Conservation (phyloP, 2,113 vertebrate species). For the Eleginops maclovinus region DNA sequence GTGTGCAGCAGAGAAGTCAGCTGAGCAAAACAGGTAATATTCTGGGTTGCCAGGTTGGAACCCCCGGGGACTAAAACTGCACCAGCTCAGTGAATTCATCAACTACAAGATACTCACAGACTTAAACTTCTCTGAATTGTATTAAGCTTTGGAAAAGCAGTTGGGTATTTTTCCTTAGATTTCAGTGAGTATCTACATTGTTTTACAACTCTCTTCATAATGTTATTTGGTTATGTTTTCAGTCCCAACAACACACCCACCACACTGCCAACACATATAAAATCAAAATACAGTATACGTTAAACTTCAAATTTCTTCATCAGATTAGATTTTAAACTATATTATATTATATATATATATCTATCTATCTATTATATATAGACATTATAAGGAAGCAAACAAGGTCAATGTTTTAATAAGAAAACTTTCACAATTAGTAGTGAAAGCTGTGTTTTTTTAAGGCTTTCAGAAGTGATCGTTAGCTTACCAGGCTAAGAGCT, state of each 20-base stretch:
- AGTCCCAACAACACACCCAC: not conserved
- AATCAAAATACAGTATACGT: no score
- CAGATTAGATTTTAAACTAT: not conserved
- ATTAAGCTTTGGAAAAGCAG: not conserved
- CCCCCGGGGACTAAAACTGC: not conserved
- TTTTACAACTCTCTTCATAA: not conserved
- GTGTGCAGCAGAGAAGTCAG: not conserved
- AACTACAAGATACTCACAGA: not conserved
- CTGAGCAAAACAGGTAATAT: conserved; percentile 11
- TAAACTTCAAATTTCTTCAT: not conserved
- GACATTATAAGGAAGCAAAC: not conserved
- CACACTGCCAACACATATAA: not conserved
- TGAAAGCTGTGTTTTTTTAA: not conserved
- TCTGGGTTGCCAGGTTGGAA: conserved; percentile 2
- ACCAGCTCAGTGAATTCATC: not conserved
- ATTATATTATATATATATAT: not conserved
- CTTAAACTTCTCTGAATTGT: conserved; percentile 8
- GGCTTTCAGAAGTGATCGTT: not conserved
- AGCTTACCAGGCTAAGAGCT: not conserved
- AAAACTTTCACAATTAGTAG: not conserved
- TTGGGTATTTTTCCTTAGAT: not conserved
- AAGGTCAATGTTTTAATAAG: not conserved
- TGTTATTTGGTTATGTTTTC: not conserved
- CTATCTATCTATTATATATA: no score
- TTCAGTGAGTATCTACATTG: not conserved